Base-by-base conservation (phyloP, 2,888 invertebrate genomes). In the Tineola bisselliella region DNA sequence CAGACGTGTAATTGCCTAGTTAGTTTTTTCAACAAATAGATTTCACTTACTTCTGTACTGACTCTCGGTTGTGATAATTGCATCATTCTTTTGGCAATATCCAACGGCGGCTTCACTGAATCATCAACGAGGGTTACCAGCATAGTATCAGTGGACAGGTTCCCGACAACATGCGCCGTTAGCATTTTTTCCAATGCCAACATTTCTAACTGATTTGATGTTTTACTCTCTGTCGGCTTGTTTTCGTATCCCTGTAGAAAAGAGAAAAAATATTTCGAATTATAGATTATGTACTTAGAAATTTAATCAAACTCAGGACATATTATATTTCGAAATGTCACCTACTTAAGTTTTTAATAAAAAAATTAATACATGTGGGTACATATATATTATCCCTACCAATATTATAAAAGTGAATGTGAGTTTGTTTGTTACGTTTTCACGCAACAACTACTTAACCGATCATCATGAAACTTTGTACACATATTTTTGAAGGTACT, bases 101-200 rank as follows among this genome's bases (percentile, higher is more conserved):
- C 89, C 17, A 90, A 67, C 0, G 89, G 88, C 0, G 90, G 90
- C 25, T 71, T 79, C 3, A 76, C 79, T 12, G 82, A 74, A 30
- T 81, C 79, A 67, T 92, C 91, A 57, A 89, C 86, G 19, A 93
- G 76, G 48, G 92, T 89, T 0, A 93, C 91, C 17, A 92, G 69
- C 69, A 89, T 88, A 1, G 89, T 84, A 60, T 87, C 87, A 58
- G 79, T 82, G 0, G 88, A 79, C 60, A 88, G 71, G 18, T 83
- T 78, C 59, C 90, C 89, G 0, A 88, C 79, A 12, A 92, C 88
- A 63, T 87, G 82, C 71, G 91, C 89, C 61, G 82, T 88, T 43
- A 91, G 78, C 4, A 86, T 86, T 70, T 90, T 89, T 62, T 92
- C 91, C 52, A 93, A 79, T 1, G 92, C 91, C 31, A 93, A 73